Evolutionary conservation across 2,888 invertebrate species (phyloP), one percentile per base, ranked within the genome.

Genomic region (Xestia rhomboidea): DNA sequence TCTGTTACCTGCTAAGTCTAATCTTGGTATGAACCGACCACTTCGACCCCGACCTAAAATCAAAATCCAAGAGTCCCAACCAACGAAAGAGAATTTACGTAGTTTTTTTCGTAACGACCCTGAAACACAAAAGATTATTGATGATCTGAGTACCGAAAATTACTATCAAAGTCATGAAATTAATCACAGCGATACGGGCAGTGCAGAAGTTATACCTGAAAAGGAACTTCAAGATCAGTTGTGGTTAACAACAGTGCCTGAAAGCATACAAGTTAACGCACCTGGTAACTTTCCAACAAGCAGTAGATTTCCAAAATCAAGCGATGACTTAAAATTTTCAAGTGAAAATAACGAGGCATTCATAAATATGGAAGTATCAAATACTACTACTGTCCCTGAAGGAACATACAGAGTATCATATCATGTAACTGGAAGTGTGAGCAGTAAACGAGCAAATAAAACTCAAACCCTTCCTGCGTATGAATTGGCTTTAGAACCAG

Each of bases 1-100:
- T 0, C 93, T 98, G 63, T 95, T 98, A 76, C 98, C 98, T 1
- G 98, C 98, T 0, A 98, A 98, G 90, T 98, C 98, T 2, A 98
- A 98, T 93, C 97, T 98, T 0, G 98, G 98, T 0, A 97, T 98
- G 10, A 97, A 97, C 77, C 96, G 98, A 82, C 98, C 98, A 0
- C 94, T 98, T 66, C 95, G 98, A 87, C 98, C 98, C 2, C 95
- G 97, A 62, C 98, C 98, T 0, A 97, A 96, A 89, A 90, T 94
- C 64, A 94, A 93, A 91, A 92, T 93, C 67, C 78, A 82, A 38
- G 94, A 96, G 87, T 73, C 91, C 38, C 93, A 93, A 89, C 91
- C 93, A 71, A 78, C 83, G 44, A 93, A 93, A 87, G 95, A 96
- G 88, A 94, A 88, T 80, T 82, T 92, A 73, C 93, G 95, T 11